Percentiles rank a stretch among this genome's conserved stretches.
Conservation (phyloP, 1,140 invertebrate genomes). For the Lucilia sericata region DNA sequence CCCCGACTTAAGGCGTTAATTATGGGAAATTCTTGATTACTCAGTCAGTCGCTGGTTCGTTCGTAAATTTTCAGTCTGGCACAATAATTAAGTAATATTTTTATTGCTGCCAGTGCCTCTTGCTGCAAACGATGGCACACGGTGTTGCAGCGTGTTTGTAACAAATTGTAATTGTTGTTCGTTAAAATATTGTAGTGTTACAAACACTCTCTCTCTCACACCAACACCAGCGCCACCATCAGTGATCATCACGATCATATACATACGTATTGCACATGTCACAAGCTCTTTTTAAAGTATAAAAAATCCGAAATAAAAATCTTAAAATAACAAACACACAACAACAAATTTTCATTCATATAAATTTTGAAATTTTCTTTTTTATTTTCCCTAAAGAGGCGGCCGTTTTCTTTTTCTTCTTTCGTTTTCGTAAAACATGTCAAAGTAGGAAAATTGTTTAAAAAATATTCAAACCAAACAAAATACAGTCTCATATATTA, state of each 20-base stretch:
- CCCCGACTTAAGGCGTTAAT: slow-evolving; percentile 33
- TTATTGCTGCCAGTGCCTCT: slow-evolving; percentile 22
- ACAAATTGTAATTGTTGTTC: too few species aligned
- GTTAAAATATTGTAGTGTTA: too few species aligned
- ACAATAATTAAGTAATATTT: slow-evolving; percentile 44
- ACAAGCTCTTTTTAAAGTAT: slow-evolving; percentile 6
- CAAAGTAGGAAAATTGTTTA: slow-evolving; percentile 19
- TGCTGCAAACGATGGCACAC: neutral
- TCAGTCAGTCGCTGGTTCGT: too few species aligned
- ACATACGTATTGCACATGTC: slow-evolving; percentile 8
- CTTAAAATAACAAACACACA: slow-evolving; percentile 29
- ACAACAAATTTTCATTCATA: neutral
- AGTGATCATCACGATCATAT: too few species aligned
- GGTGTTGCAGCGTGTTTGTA: neutral
- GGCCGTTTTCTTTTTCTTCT: neutral
- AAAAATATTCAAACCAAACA: neutral
- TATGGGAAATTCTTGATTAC: slow-evolving; percentile 33
- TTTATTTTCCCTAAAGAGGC: neutral
- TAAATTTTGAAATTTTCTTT: neutral
- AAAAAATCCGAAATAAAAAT: neutral
- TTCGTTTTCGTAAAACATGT: neutral
- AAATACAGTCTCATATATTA: too few species aligned
- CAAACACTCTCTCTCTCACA: too few species aligned
- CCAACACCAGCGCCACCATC: too few species aligned
- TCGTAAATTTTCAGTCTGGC: slow-evolving; percentile 25